These are phyloP conservation scores for Lacanobia wlatinum DNA, from an alignment of 2,888 invertebrate species.

Conservation along the genomic window DNA sequence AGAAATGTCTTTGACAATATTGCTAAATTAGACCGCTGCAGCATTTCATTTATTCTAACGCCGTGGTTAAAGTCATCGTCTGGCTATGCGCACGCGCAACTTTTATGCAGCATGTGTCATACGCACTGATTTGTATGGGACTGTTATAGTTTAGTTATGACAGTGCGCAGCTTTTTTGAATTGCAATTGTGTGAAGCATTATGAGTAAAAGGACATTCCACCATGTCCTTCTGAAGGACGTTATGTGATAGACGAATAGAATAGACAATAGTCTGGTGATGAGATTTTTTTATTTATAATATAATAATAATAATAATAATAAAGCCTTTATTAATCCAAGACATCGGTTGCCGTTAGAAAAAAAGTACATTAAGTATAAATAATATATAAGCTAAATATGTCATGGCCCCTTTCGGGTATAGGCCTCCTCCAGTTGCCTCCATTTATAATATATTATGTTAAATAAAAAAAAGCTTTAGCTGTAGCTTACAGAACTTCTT, in stretches of 20 bases:
- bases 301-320: too few relatives aligned
- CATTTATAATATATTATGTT: too few relatives aligned
- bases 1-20: constrained; percentile 38
- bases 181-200: constrained; percentile 33
- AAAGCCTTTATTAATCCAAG: too few relatives aligned
- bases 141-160: constrained; percentile 60
- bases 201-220: not conserved
- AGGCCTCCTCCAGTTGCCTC: too few relatives aligned
- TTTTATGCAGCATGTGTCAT: constrained; percentile 62
- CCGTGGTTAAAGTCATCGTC: constrained; percentile 66
- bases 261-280: not conserved
- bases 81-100: constrained; percentile 62
- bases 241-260: not conserved
- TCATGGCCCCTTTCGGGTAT: too few relatives aligned
- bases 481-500: not conserved
- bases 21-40: constrained; percentile 28
- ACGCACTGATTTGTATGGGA: constrained; percentile 62
- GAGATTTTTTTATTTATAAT: too few relatives aligned
- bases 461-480: too few relatives aligned
- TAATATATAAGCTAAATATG: too few relatives aligned
- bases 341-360: too few relatives aligned
- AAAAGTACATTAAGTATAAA: too few relatives aligned
- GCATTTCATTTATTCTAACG: constrained; percentile 54
- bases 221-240: constrained; percentile 53
- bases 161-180: constrained; percentile 48